Base-by-base conservation (phyloP, 2,888 invertebrate genomes). In the Amphiduros pacificus region DNA sequence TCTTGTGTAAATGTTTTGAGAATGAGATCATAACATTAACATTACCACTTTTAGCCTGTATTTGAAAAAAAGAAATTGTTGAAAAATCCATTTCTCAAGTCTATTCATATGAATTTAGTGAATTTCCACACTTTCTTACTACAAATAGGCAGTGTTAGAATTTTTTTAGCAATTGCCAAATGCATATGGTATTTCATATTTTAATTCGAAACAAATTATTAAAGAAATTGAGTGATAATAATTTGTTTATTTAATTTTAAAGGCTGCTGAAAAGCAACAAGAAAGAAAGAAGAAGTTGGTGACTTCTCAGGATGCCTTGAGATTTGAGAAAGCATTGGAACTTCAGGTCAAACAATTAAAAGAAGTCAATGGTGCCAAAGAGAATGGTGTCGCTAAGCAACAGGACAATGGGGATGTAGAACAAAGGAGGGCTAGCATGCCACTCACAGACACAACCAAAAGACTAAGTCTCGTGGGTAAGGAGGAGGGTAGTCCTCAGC, bases 261-360 rank as follows among this genome's bases (percentile, higher is more conserved):
- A 77, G 77, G 74, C 72, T 53, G 74, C 77, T 29, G 76, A 75
- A 62, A 63, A 69, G 20, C 67, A 76, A 1, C 63, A 77, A 20
- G 73, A 76, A 60, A 70, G 77, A 32, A 77, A 76, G 66, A 76
- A 74, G 65, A 73, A 76, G 53, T 70, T 78, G 4, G 64, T 64
- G 1, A 65, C 67, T 5, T 68, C 73, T 40, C 73, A 74, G 32
- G 78, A 77, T 55, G 65, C 75, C 11, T 61, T 77, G n/a, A 69
- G 74, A 52, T 77, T 78, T 66, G 75, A 76, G 22, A 77, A 77
- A 61, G 70, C 73, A 11, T 63, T 79, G 22, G 79, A 77, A 61
- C 62, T 76, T 28, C 77, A 77, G 1, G 64, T 64, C 36, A 62
- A 58, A 24, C 64, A 64, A 36, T 62, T 71, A 40, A 48, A 61